A percentile compares a stretch with the other conserved stretches of the same genome.
Evolutionary conservation across 2,888 invertebrate genomes (phyloP).

Genomic region (Nesidiocoris tenuis): DNA sequence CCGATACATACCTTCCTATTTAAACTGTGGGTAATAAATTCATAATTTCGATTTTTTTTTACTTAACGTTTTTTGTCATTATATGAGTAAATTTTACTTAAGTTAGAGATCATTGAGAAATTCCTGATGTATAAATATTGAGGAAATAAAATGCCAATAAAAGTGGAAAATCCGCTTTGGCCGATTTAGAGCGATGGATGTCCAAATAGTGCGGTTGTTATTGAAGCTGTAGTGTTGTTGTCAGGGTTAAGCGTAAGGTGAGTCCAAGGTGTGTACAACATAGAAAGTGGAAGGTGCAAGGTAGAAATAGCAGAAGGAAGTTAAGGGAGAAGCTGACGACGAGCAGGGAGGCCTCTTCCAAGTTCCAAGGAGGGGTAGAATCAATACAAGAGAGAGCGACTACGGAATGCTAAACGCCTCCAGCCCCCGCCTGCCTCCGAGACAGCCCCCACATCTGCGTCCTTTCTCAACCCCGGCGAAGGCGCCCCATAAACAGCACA

Average conservation of each 20-base stretch:
- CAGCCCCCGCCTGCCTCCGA: neutral
- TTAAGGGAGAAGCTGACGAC: constrained; percentile 14
- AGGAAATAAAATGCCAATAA: no score
- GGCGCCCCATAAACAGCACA: constrained; percentile 37
- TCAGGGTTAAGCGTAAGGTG: constrained; percentile 37
- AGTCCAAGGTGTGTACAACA: constrained; percentile 42
- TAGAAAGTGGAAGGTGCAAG: constrained; percentile 36
- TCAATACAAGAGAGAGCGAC: constrained; percentile 45
- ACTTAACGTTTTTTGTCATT: no score
- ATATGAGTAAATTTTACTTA: no score
- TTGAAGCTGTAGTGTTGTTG: constrained; percentile 21
- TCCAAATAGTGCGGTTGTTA: no score
- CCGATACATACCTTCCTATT: no score
- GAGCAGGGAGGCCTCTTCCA: neutral
- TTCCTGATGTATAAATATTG: no score
- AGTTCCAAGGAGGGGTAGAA: constrained; percentile 42
- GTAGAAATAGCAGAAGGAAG: neutral
- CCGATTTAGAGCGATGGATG: no score
- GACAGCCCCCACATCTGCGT: neutral
- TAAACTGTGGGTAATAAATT: no score
- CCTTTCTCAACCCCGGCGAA: constrained; percentile 17
- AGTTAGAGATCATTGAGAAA: no score
- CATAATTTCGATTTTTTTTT: no score
- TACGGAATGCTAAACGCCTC: constrained; percentile 44
- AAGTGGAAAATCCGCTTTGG: no score